Evolutionary conservation across 2,888 invertebrate species (phyloP), one percentile per base, ranked within the genome.

Genomic region (Cactoblastis cactorum): DNA sequence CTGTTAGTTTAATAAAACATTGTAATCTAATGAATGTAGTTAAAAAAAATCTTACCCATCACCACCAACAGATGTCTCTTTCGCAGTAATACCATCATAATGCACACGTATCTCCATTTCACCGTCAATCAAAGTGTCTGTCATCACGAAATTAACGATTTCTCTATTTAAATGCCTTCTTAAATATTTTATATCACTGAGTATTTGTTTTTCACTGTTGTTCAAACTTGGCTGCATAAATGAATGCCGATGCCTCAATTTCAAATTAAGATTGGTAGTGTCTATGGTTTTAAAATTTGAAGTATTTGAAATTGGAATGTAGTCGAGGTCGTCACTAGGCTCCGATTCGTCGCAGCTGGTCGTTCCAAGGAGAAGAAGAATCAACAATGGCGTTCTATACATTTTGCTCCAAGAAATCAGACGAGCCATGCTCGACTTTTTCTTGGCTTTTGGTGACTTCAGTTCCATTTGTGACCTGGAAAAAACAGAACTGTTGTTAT

Each of bases 101-200:
- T 91, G 92, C 50, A 94, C 86, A 50, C 93, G 79, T 11, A 91
- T 91, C 71, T 95, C 94, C 58, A 92, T 80, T 69, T 95, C 94
- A 2, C 95, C 95, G 70, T 95, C 95, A 51, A 91, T 74, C 53
- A 95, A 80, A 47, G 86, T 84, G 65, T 94, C 94, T 15, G 90
- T 91, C 72, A 93, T 89, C 56, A 94, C 82, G 77, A 94, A 94
- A 74, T 94, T 92, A 47, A 86, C 80, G 49, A 89, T 80, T 52
- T 84, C 81, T 57, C 69, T 83, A 55, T 83, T 85, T 53, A 89
- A 71, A 73, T 78, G 77, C n/a, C 84, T 63, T 49, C 83, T 73
- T 61, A 86, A 73, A 76, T 77, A 84, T 48, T 74, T 81, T 55
- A 88, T 82, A 50, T 87, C 86, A 76, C 74, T 84, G 22, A 87